A percentile compares a stretch with the other conserved stretches of the same genome.
Conservation (phyloP, 2,888 invertebrate species). For the Peribatodes rhomboidaria region DNA sequence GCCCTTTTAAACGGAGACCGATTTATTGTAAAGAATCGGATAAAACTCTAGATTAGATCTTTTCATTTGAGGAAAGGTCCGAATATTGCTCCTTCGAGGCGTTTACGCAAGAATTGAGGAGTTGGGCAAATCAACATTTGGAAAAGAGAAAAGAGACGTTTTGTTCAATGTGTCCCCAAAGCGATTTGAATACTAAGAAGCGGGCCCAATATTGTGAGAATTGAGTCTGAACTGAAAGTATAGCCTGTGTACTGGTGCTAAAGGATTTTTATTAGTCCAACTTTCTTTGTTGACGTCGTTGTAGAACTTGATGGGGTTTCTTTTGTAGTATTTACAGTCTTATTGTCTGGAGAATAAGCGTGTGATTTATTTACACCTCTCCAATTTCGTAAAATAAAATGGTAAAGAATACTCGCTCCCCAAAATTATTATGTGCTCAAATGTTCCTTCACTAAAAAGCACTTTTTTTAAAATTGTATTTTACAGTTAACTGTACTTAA, state of each 20-base stretch:
- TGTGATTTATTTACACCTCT: not conserved
- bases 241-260: conserved; percentile 16
- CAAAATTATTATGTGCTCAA: too few species aligned
- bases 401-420: too few species aligned
- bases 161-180: conserved; percentile 57
- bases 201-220: conserved; percentile 34
- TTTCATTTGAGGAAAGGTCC: conserved; percentile 74
- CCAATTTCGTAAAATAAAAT: not conserved
- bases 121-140: conserved; percentile 63
- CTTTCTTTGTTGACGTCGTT: conserved; percentile 12
- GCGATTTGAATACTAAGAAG: conserved; percentile 50
- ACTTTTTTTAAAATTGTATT: too few species aligned
- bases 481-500: too few species aligned
- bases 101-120: conserved; percentile 61
- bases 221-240: conserved; percentile 21
- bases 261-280: conserved; percentile 24
- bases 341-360: not conserved
- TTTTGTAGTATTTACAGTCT: conserved; percentile 15
- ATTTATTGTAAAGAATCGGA: conserved; percentile 67
- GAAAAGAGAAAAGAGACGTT: conserved; percentile 56
- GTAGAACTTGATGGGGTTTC: conserved; percentile 19
- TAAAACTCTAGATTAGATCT: conserved; percentile 75
- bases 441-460: too few species aligned
- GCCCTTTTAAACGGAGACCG: conserved; percentile 62
- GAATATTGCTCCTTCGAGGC: conserved; percentile 69